Percentiles rank a stretch among this genome's conserved stretches.
phyloP scores from a whole-genome alignment of 2,888 invertebrate species.

The Napeogenes sylphis region DNA sequence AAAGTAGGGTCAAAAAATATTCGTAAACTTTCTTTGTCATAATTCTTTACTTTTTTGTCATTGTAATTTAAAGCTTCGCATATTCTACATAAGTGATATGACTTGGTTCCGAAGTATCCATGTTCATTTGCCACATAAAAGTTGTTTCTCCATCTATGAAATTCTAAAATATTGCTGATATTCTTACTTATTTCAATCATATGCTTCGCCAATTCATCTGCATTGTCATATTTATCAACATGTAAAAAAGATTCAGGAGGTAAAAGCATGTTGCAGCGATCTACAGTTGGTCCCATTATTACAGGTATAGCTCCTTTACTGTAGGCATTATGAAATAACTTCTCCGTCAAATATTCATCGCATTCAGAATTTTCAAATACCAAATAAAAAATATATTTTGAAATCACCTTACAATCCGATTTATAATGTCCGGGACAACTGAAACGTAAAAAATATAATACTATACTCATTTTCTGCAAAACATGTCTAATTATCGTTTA shows the following conservation, averaged over 20 bases:
- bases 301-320: slow-evolving; percentile 80
- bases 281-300: slow-evolving; percentile 78
- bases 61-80: slow-evolving; percentile 84
- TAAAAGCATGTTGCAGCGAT: slow-evolving; percentile 69
- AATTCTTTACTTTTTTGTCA: slow-evolving; percentile 43
- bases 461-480: neutral
- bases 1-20: slow-evolving; percentile 41
- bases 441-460: slow-evolving; percentile 39
- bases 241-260: slow-evolving; percentile 82
- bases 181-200: slow-evolving; percentile 64
- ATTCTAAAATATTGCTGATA: slow-evolving; percentile 54
- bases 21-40: slow-evolving; percentile 38
- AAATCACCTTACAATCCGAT: slow-evolving; percentile 76
- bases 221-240: slow-evolving; percentile 72
- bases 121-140: slow-evolving; percentile 81
- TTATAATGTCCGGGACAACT: slow-evolving; percentile 82
- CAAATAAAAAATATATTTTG: slow-evolving; percentile 81
- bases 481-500: too few relatives aligned
- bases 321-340: slow-evolving; percentile 82
- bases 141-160: slow-evolving; percentile 78
- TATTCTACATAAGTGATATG: slow-evolving; percentile 80
- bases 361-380: slow-evolving; percentile 85
- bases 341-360: slow-evolving; percentile 83
- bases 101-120: slow-evolving; percentile 80
- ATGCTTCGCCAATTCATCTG: slow-evolving; percentile 71